Evolutionary conservation across 1,140 invertebrate genomes (phyloP).

Genomic region (Lucilia sericata): DNA sequence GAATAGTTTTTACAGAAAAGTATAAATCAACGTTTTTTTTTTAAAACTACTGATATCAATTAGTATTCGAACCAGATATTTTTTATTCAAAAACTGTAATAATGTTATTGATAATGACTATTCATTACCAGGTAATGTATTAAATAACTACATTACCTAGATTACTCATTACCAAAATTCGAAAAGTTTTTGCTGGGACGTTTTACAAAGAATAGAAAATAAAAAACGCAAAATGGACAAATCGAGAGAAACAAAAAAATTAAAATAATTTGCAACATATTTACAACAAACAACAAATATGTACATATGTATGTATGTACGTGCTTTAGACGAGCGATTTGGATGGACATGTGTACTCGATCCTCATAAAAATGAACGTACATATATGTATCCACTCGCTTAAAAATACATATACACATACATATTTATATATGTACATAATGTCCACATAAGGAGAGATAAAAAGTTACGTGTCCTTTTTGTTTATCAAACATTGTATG

Average conservation of each 20-base stretch:
- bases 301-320: background rate
- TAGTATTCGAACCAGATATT: no score
- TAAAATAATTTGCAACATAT: conserved; percentile 23
- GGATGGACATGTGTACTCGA: background rate
- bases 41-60: no score
- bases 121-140: no score
- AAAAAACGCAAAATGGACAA: background rate
- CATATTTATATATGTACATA: no score
- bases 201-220: background rate
- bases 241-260: background rate
- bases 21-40: no score
- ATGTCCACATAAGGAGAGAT: background rate
- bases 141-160: no score
- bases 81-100: no score
- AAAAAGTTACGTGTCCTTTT: background rate
- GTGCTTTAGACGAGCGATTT: background rate
- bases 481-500: background rate
- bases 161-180: no score
- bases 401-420: background rate
- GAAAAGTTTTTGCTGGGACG: no score
- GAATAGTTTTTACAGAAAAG: no score
- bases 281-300: conserved; percentile 14
- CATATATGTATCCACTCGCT: background rate
- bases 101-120: no score
- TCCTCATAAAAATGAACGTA: background rate